Conservation (phyloP, 2,797 vertebrate species). For the Anguilla anguilla region DNA sequence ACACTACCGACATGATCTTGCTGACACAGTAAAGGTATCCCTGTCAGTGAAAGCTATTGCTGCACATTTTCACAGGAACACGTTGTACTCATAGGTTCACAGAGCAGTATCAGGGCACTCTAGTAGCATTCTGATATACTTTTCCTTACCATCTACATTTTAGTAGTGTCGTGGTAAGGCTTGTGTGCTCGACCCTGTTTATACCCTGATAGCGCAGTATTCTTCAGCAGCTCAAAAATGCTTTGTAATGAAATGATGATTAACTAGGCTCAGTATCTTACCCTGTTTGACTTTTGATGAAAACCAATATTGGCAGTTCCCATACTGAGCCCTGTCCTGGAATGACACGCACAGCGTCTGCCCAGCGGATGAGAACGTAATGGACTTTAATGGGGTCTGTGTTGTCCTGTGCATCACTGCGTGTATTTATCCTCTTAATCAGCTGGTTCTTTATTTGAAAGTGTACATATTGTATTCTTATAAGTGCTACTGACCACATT, state of each 20-base stretch:
- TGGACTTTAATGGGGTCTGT: neutral
- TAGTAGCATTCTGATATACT: neutral
- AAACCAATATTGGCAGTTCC: neutral
- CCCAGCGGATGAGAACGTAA: neutral
- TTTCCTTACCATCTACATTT: neutral
- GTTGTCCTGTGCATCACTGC: neutral
- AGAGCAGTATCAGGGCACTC: neutral
- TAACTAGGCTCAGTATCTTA: neutral
- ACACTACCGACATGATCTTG: neutral
- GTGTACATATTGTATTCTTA: neutral
- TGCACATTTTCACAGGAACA: neutral
- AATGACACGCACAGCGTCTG: neutral
- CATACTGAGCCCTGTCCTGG: neutral
- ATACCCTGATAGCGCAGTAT: slow-evolving; percentile 3
- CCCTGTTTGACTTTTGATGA: neutral
- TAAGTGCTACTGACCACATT: neutral
- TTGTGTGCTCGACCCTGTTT: neutral
- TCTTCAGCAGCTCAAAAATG: slow-evolving; percentile 2
- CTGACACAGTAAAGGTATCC: neutral
- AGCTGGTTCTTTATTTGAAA: neutral
- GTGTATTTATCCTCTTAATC: neutral
- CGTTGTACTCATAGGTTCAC: neutral
- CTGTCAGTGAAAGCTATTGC: neutral
- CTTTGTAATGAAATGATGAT: neutral
- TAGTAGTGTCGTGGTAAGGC: neutral